Evolutionary conservation across 2,797 vertebrate genomes (phyloP).

Genomic region (Carcharodon carcharias): DNA sequence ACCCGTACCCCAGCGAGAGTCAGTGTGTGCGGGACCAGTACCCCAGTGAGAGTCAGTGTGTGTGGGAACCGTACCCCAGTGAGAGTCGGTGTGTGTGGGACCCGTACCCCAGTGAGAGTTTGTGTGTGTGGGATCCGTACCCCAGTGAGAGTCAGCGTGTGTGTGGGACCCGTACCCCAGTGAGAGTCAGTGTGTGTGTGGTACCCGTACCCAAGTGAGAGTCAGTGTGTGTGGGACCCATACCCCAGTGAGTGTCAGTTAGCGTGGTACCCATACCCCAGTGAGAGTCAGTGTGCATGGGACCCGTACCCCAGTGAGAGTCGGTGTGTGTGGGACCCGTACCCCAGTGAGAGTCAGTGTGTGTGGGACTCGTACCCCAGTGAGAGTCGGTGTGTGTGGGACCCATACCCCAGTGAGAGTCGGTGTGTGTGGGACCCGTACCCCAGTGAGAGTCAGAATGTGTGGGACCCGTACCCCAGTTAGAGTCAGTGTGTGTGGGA

Average conservation of each 20-base stretch:
- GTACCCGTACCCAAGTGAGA: too few relatives aligned
- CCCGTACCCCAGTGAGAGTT: neutral
- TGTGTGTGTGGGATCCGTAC: neutral
- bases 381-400: neutral
- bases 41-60: neutral
- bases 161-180: neutral
- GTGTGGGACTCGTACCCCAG: neutral
- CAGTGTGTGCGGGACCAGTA: neutral
- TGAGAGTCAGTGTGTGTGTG: too few relatives aligned
- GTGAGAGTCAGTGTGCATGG: neutral
- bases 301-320: neutral
- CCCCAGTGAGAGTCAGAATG: too few relatives aligned
- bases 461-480: too few relatives aligned
- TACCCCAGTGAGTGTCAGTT: neutral
- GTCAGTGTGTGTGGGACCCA: neutral
- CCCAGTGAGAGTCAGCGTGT: neutral
- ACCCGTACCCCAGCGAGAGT: too few relatives aligned
- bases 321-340: neutral
- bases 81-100: neutral
- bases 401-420: too few relatives aligned
- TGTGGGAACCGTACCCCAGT: neutral
- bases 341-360: neutral
- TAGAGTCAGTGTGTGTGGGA: too few relatives aligned
- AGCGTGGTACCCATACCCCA: neutral
- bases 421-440: too few relatives aligned